phyloP scores from a whole-genome alignment of 2,113 vertebrate species.

The Pollachius pollachius region DNA sequence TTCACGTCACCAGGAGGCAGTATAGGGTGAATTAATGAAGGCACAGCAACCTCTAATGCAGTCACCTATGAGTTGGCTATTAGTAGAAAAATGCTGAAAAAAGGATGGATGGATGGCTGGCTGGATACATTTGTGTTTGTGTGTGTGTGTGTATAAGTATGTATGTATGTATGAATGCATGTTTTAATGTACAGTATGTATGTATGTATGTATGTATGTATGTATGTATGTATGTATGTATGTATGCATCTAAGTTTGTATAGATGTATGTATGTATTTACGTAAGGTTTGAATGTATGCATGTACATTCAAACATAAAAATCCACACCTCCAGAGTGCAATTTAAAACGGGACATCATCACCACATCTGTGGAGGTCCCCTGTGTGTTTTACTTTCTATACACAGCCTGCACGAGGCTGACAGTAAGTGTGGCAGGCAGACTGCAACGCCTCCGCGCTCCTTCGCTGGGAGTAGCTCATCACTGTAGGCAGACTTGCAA shows the following conservation, averaged over 20 bases:
- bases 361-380: not conserved
- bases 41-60: too few relatives aligned
- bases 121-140: too few relatives aligned
- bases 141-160: too few relatives aligned
- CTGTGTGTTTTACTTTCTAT: not conserved
- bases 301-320: too few relatives aligned
- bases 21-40: too few relatives aligned
- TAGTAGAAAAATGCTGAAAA: too few relatives aligned
- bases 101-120: too few relatives aligned
- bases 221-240: not conserved
- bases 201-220: not conserved
- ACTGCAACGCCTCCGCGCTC: constrained; percentile 8
- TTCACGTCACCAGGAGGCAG: too few relatives aligned
- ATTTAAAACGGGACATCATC: not conserved
- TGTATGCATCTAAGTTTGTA: not conserved
- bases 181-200: not conserved
- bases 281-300: too few relatives aligned
- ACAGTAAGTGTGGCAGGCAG: constrained; percentile 12
- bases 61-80: too few relatives aligned
- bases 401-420: not conserved
- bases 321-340: not conserved
- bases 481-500: not conserved
- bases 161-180: too few relatives aligned
- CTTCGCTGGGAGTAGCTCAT: constrained; percentile 32
- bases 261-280: not conserved